These are phyloP conservation scores for Salminus brasiliensis DNA, from an alignment of 2,113 vertebrate genomes.

Conservation along the genomic window DNA sequence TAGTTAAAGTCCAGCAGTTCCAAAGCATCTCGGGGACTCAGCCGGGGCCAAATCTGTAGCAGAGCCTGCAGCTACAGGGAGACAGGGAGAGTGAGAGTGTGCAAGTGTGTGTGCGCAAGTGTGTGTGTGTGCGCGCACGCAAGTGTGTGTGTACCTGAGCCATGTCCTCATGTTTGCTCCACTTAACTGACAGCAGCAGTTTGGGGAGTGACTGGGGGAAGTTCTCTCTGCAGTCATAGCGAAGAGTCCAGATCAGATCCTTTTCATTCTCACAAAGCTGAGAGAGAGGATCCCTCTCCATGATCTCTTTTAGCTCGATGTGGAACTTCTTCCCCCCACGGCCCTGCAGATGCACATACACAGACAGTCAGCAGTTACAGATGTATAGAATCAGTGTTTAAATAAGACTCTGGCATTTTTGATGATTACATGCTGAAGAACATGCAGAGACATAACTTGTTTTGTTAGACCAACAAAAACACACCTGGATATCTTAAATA, in stretches of 20 bases:
- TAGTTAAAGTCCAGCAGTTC: slow-evolving; percentile 98
- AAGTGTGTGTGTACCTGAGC: slow-evolving; percentile 83
- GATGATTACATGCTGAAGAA: no score
- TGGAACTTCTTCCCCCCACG: slow-evolving; percentile 96
- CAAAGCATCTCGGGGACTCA: slow-evolving; percentile 91
- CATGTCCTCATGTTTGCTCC: slow-evolving; percentile 99
- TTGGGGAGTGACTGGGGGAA: slow-evolving; percentile 96
- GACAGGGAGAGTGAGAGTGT: background rate
- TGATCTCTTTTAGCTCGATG: slow-evolving; percentile 96
- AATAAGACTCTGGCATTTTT: no score
- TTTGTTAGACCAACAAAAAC: no score
- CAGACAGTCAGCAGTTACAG: no score
- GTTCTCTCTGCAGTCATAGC: slow-evolving; percentile 90
- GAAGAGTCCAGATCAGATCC: slow-evolving; percentile 97
- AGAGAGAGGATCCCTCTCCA: slow-evolving; percentile 96
- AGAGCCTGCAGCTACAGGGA: slow-evolving; percentile 89
- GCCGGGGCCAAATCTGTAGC: slow-evolving; percentile 95
- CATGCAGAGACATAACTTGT: no score
- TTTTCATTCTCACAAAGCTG: slow-evolving; percentile 99
- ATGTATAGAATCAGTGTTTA: no score
- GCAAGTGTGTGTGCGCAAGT: no score
- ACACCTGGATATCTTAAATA: no score
- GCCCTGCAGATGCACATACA: slow-evolving; percentile 72
- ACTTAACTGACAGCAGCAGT: slow-evolving; percentile 94
- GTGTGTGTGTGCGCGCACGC: background rate